These are phyloP conservation scores for Carposina sasakii DNA, from an alignment of 1,140 invertebrate species.

Conservation along the genomic window DNA sequence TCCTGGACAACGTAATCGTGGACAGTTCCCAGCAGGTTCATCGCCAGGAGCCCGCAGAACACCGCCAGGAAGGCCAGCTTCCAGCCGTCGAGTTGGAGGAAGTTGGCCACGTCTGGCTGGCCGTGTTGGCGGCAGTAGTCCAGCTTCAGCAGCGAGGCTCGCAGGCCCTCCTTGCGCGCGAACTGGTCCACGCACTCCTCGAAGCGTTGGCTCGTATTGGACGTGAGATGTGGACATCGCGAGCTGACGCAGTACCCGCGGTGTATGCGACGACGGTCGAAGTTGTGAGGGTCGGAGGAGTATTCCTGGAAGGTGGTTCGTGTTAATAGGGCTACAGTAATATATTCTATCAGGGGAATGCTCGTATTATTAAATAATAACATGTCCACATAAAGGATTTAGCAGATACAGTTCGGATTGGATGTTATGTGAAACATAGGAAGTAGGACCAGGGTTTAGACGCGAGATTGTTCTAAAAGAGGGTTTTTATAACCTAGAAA, in stretches of 20 bases:
- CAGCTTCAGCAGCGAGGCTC: slow-evolving; percentile 18
- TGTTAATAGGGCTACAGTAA: no score
- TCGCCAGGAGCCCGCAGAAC: slow-evolving; percentile 20
- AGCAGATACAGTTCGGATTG: no score
- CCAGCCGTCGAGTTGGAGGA: slow-evolving; percentile 20
- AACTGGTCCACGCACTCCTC: slow-evolving; percentile 28
- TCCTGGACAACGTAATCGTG: no score
- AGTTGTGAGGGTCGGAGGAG: slow-evolving; percentile 27
- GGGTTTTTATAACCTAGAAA: no score
- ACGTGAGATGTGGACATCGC: slow-evolving; percentile 16
- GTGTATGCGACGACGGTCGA: slow-evolving; percentile 38
- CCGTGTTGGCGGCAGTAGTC: slow-evolving; percentile 30
- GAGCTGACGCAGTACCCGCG: slow-evolving; percentile 37
- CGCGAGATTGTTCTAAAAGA: no score
- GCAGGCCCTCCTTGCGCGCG: slow-evolving; percentile 23
- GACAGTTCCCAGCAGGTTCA: no score
- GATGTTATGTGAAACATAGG: no score
- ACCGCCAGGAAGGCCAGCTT: slow-evolving; percentile 24
- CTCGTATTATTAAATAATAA: no score
- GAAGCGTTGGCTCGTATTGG: slow-evolving; percentile 5
- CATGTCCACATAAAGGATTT: no score
- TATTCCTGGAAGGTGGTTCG: slow-evolving; percentile 34
- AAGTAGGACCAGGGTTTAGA: no score
- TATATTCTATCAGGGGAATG: no score
- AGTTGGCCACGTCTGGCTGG: background rate